phyloP scores from a whole-genome alignment of 2,113 vertebrate species.

The Falcunculus frontatus region DNA sequence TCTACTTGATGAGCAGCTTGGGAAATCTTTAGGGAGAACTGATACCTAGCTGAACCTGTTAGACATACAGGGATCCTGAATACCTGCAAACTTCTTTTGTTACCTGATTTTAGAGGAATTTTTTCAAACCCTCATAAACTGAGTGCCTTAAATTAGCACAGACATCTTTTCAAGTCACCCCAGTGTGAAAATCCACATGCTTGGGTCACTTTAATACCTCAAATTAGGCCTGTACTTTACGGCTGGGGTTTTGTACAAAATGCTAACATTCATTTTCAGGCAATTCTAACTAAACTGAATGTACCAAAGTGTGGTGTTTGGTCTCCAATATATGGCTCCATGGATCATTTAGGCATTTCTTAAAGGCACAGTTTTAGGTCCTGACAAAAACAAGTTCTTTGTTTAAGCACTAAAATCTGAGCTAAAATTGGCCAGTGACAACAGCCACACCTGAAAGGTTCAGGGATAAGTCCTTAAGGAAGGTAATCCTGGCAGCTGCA shows the following conservation, averaged over 20 bases:
- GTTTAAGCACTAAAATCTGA: neutral
- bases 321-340: neutral
- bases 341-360: neutral
- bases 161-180: neutral
- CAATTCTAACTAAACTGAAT: neutral
- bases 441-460: neutral
- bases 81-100: neutral
- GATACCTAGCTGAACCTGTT: neutral
- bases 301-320: neutral
- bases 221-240: neutral
- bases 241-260: neutral
- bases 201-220: neutral
- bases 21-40: neutral
- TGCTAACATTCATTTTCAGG: neutral
- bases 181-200: neutral
- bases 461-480: neutral
- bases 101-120: neutral
- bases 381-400: neutral
- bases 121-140: neutral
- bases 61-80: neutral
- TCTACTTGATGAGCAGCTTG: neutral
- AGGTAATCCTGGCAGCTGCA: neutral
- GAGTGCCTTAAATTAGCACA: neutral
- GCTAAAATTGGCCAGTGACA: rapidly evolving
- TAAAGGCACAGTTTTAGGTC: neutral